phyloP scores from a whole-genome alignment of 2,113 vertebrate genomes.

The Abramis brama region DNA sequence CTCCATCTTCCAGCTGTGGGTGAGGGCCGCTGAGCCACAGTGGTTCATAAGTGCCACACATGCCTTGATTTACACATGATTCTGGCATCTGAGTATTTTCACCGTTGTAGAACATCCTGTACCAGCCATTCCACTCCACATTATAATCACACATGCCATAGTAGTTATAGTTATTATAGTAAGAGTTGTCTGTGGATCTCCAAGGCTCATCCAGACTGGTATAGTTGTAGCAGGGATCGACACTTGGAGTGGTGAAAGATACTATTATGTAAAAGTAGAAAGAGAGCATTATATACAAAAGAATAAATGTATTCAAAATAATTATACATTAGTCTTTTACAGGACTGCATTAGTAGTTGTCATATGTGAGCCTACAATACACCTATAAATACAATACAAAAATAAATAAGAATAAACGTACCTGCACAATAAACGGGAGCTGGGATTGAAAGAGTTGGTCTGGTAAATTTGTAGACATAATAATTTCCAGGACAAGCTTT shows the following conservation, averaged over 20 bases:
- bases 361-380: no score
- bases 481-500: slow-evolving; percentile 1
- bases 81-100: background rate
- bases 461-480: slow-evolving; percentile 26
- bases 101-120: slow-evolving; percentile 4
- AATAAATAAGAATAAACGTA: background rate
- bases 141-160: background rate
- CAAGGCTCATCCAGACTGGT: slow-evolving; percentile 22
- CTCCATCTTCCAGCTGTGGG: slow-evolving; percentile 15
- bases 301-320: no score
- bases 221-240: background rate
- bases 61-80: background rate
- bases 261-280: background rate
- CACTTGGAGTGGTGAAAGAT: background rate
- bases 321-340: no score
- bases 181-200: background rate
- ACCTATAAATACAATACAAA: no score
- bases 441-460: background rate
- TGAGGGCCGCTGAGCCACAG: background rate
- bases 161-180: background rate
- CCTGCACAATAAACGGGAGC: slow-evolving; percentile 14
- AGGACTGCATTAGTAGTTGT: no score
- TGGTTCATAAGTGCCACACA: background rate
- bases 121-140: slow-evolving; percentile 31
- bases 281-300: no score